phyloP scores from a whole-genome alignment of 2,113 vertebrate genomes.

The Anolis carolinensis region DNA sequence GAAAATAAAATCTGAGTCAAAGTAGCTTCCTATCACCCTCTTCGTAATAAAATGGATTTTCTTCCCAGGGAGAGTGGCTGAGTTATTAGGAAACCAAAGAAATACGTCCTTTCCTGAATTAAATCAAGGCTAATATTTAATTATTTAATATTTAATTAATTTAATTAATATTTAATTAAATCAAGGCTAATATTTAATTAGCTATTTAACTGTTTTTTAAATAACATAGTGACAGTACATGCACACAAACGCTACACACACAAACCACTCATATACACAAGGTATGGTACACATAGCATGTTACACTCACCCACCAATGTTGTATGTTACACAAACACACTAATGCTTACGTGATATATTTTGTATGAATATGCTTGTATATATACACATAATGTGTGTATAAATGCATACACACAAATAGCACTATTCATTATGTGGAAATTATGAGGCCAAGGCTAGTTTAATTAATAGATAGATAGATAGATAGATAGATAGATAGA shows the following conservation, averaged over 20 bases:
- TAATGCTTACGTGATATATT: too few species aligned
- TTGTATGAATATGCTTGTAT: not conserved
- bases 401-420: not conserved
- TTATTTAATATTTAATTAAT: conserved; percentile 29
- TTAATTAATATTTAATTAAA: conserved; percentile 25
- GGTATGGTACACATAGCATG: not conserved
- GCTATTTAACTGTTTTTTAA: too few species aligned
- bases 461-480: not conserved
- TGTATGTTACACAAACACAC: too few species aligned
- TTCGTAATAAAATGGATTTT: conserved; percentile 6
- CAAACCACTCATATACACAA: not conserved
- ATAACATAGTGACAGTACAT: not conserved
- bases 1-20: conserved; percentile 77
- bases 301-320: not conserved
- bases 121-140: conserved; percentile 9
- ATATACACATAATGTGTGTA: not conserved
- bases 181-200: conserved; percentile 15
- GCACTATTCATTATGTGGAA: not conserved
- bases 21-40: conserved; percentile 34
- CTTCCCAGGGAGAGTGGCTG: not conserved
- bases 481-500: too few species aligned
- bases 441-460: not conserved
- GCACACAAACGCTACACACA: not conserved
- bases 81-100: not conserved
- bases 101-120: conserved; percentile 34